Evolutionary conservation across 2,797 vertebrate genomes (phyloP).

Genomic region (Lepus townsendii): DNA sequence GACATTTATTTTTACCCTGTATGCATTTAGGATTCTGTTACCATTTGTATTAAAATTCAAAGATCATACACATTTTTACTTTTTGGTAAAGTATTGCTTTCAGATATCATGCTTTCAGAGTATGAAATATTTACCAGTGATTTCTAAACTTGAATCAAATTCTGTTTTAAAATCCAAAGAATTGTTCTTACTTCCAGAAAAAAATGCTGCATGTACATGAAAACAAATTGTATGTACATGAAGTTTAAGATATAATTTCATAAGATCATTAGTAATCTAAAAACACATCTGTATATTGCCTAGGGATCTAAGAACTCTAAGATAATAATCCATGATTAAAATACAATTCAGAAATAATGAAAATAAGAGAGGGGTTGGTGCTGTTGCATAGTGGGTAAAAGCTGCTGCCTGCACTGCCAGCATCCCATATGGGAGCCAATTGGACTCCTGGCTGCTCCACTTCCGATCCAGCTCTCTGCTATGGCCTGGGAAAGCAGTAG

Average conservation of each 20-base stretch:
- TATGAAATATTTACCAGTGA: not conserved
- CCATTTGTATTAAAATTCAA: not conserved
- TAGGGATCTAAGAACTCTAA: not conserved
- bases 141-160: not conserved
- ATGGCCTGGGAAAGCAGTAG: no score
- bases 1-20: constrained; percentile 22
- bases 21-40: not conserved
- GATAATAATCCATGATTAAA: not conserved
- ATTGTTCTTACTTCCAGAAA: not conserved
- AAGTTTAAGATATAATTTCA: not conserved
- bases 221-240: not conserved
- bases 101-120: constrained; percentile 9
- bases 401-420: no score
- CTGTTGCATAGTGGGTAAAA: no score
- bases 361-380: not conserved
- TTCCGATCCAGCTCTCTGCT: no score
- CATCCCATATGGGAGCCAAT: no score
- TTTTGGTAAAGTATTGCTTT: not conserved
- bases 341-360: not conserved
- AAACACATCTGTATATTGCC: not conserved
- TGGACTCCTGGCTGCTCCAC: no score
- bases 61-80: not conserved
- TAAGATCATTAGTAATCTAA: not conserved
- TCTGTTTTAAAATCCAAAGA: constrained; percentile 9
- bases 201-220: not conserved